These are phyloP conservation scores for Philopedon plagiatum DNA, from an alignment of 2,888 invertebrate genomes.

Conservation along the genomic window DNA sequence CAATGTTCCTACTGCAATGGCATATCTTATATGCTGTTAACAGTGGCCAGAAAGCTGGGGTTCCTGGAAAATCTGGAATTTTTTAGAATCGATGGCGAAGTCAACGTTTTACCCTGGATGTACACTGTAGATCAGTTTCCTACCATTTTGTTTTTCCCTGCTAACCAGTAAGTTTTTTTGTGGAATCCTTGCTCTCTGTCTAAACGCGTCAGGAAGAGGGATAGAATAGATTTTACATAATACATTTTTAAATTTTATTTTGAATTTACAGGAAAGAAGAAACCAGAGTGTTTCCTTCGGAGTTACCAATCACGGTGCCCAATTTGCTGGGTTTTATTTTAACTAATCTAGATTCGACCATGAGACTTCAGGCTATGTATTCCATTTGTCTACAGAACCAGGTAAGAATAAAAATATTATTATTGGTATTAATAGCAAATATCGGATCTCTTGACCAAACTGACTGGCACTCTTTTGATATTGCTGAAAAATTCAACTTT, in stretches of 20 bases:
- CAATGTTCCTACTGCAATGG: constrained; percentile 84
- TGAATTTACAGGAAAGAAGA: constrained; percentile 75
- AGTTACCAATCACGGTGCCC: constrained; percentile 75
- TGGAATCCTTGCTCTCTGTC: too few species aligned
- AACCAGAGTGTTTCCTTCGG: constrained; percentile 78
- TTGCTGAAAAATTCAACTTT: too few species aligned
- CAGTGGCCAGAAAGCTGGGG: constrained; percentile 76
- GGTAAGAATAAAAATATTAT: too few species aligned
- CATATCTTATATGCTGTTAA: constrained; percentile 78
- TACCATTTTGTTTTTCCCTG: constrained; percentile 85
- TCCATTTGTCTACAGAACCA: constrained; percentile 71
- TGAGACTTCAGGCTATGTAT: constrained; percentile 72
- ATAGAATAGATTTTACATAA: too few species aligned
- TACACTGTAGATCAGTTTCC: constrained; percentile 86
- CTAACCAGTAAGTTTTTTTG: constrained; percentile 72
- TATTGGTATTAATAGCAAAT: too few species aligned
- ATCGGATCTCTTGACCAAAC: too few species aligned
- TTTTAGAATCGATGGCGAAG: constrained; percentile 83
- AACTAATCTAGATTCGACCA: constrained; percentile 75
- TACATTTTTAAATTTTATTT: too few species aligned
- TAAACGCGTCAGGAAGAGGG: too few species aligned
- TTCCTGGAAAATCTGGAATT: constrained; percentile 72
- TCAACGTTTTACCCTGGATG: constrained; percentile 91
- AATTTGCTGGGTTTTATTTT: constrained; percentile 82
- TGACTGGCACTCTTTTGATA: too few species aligned